Evolutionary conservation across 2,113 vertebrate species (phyloP).

Genomic region (Paramormyrops kingsleyae): DNA sequence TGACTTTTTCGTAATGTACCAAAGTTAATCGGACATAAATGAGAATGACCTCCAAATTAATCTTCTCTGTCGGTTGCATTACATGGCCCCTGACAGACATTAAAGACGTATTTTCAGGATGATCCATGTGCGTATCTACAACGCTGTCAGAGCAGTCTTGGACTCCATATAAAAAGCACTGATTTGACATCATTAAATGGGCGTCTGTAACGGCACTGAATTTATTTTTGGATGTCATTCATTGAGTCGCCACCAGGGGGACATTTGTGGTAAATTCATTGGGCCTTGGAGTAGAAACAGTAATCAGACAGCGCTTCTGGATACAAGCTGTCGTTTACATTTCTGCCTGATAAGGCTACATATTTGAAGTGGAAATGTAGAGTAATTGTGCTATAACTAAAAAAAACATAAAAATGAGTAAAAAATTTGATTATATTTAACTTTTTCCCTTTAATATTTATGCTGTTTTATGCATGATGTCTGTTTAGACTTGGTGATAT

Average conservation of each 20-base stretch:
- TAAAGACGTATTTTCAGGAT: not conserved
- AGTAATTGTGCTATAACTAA: not conserved
- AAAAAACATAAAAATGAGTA: not conserved
- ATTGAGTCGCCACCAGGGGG: constrained; percentile 57
- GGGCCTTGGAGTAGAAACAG: not conserved
- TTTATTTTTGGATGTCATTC: constrained; percentile 29
- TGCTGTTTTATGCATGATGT: not conserved
- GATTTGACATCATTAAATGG: not conserved
- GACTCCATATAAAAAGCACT: not conserved
- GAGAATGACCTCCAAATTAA: constrained; percentile 14
- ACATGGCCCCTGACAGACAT: not conserved
- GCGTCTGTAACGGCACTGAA: not conserved
- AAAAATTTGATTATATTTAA: not conserved
- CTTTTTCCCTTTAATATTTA: not conserved
- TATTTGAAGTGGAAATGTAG: not conserved
- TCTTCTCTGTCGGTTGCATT: not conserved
- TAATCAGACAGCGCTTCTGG: not conserved
- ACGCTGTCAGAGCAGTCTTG: not conserved
- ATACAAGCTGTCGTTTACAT: not conserved
- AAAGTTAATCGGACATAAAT: constrained; percentile 6
- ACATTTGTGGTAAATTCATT: constrained; percentile 27
- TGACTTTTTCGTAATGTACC: constrained; percentile 3
- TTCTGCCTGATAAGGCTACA: not conserved
- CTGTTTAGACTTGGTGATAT: not conserved
- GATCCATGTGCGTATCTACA: not conserved